These are phyloP conservation scores for Nannobrachium achirus DNA, from an alignment of 2,113 vertebrate species.

Conservation along the genomic window DNA sequence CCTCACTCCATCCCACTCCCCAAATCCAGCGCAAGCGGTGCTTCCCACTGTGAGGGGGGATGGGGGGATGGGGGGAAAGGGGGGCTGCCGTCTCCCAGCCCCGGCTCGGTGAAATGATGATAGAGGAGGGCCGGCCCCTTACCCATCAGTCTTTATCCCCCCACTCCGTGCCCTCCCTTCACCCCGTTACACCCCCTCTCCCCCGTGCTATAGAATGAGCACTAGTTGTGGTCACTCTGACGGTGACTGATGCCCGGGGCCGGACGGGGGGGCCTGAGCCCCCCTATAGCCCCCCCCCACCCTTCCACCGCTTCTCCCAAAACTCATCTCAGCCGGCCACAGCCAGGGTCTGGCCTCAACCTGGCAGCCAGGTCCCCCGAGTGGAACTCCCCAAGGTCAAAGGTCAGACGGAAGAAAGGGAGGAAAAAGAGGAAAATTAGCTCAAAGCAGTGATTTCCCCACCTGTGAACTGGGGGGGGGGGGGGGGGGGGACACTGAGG, in stretches of 20 bases:
- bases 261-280: constrained; percentile 41
- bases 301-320: constrained; percentile 12
- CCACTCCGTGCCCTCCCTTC: constrained; percentile 26
- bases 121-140: constrained; percentile 68
- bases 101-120: constrained; percentile 79
- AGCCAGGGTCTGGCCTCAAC: constrained; percentile 28
- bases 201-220: constrained; percentile 42
- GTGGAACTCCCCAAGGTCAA: constrained; percentile 33
- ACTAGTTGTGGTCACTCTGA: constrained; percentile 65
- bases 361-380: constrained; percentile 29
- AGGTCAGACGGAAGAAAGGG: constrained; percentile 39
- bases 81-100: constrained; percentile 60
- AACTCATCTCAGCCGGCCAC: constrained; percentile 48
- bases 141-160: constrained; percentile 79
- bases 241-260: constrained; percentile 68
- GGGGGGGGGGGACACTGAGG: too few relatives aligned
- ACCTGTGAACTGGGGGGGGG: too few relatives aligned
- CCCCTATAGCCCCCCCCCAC: constrained; percentile 6
- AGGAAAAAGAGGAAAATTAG: constrained; percentile 3
- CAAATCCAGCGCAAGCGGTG: constrained; percentile 35
- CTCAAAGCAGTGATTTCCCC: too few relatives aligned
- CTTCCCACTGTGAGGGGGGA: constrained; percentile 63
- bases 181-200: constrained; percentile 23
- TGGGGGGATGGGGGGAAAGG: constrained; percentile 19
- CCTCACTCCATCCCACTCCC: constrained; percentile 56